Evolutionary conservation across 2,797 vertebrate genomes (phyloP).

Genomic region (Kryptolebias ocellatus): DNA sequence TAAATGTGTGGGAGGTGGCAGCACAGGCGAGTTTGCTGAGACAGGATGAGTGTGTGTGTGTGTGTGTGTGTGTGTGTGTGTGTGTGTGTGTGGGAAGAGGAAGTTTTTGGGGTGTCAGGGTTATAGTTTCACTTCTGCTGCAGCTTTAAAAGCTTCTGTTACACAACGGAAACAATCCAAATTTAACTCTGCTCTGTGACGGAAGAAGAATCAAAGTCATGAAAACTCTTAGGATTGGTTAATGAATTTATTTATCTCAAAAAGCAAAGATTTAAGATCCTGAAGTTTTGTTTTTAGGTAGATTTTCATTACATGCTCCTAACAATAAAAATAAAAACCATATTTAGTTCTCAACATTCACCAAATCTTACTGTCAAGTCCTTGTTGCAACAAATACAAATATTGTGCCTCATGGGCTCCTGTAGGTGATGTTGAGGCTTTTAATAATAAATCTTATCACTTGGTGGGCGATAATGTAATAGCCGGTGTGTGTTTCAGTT

Average conservation of each 20-base stretch:
- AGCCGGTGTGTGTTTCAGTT: no score
- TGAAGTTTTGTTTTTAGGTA: no score
- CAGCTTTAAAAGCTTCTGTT: conserved; percentile 51
- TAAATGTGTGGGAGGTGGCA: conserved; percentile 59
- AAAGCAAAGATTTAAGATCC: no score
- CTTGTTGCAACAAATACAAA: neutral
- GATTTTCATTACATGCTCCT: no score
- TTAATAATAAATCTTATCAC: neutral
- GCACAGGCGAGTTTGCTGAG: conserved; percentile 60
- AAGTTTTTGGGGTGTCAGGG: conserved; percentile 59
- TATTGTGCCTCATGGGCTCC: no score
- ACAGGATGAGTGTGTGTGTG: conserved; percentile 59
- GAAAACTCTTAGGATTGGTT: no score
- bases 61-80: conserved; percentile 39
- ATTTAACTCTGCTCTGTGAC: conserved; percentile 26
- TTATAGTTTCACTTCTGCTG: conserved; percentile 50
- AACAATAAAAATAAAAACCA: no score
- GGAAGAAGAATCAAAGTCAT: neutral
- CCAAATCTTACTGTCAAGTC: neutral
- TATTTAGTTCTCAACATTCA: neutral
- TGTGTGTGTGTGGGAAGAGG: conserved; percentile 61
- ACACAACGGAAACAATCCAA: conserved; percentile 52
- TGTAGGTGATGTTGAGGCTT: neutral
- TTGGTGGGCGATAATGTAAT: neutral
- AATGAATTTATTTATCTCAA: no score